phyloP scores from a whole-genome alignment of 2,797 vertebrate species.

The Pseudochromis fuscus region DNA sequence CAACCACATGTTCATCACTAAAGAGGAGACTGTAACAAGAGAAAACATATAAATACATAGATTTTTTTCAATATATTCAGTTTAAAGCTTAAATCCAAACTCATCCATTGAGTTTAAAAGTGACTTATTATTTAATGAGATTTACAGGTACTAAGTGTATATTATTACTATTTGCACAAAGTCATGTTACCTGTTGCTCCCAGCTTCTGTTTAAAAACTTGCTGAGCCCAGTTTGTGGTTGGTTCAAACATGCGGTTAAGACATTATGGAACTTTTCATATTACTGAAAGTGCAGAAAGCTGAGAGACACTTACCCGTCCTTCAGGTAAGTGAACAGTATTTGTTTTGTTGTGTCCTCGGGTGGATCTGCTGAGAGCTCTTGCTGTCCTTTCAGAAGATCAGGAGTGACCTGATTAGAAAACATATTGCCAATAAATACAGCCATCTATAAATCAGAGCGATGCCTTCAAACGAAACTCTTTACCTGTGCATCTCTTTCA shows the following conservation, averaged over 20 bases:
- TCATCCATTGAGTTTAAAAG: not conserved
- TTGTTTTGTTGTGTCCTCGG: constrained; percentile 92
- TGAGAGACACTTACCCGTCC: constrained; percentile 87
- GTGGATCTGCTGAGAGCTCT: constrained; percentile 88
- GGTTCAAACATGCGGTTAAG: no score
- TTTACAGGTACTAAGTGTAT: not conserved
- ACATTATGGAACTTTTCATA: no score
- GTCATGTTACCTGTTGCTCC: not conserved
- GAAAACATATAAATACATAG: no score
- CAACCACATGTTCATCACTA: constrained; percentile 34
- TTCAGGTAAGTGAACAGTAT: constrained; percentile 93
- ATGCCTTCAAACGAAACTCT: constrained; percentile 3
- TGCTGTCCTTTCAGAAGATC: constrained; percentile 96
- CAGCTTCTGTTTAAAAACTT: constrained; percentile 8
- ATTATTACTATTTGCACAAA: not conserved
- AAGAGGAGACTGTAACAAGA: constrained; percentile 7
- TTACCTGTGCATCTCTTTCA: constrained; percentile 82
- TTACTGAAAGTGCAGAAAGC: not conserved
- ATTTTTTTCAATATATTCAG: not conserved
- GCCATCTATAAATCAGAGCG: constrained; percentile 19
- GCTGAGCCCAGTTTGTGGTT: not conserved
- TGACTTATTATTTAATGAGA: not conserved
- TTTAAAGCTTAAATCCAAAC: not conserved
- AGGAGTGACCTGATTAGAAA: constrained; percentile 89
- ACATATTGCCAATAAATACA: constrained; percentile 62